Evolutionary conservation across 2,797 vertebrate species (phyloP).

Genomic region (Eupleurogrammus muticus): DNA sequence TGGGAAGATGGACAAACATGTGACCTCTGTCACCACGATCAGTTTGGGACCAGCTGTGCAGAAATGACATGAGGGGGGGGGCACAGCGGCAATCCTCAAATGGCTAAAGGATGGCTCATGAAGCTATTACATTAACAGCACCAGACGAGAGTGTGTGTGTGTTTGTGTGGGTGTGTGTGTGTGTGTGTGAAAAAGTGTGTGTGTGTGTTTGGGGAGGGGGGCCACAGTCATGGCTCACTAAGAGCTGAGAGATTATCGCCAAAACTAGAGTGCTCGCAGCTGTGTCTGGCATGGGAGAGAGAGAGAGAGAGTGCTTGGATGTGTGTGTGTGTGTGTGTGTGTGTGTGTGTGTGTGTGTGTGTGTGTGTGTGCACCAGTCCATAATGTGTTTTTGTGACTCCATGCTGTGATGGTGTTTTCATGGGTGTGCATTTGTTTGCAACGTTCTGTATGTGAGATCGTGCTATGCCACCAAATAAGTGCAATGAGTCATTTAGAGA

Average conservation of each 20-base stretch:
- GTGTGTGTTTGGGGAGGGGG: slow-evolving; percentile 16
- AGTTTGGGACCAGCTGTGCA: slow-evolving; percentile 31
- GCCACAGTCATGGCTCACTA: slow-evolving; percentile 47
- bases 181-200: slow-evolving; percentile 20
- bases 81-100: slow-evolving; percentile 21
- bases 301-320: no score
- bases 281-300: slow-evolving; percentile 72
- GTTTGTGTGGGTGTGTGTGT: no score
- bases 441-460: slow-evolving; percentile 28
- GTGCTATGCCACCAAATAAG: slow-evolving; percentile 31
- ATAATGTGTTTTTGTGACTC: not conserved
- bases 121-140: slow-evolving; percentile 23
- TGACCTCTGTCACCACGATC: not conserved
- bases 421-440: slow-evolving; percentile 23
- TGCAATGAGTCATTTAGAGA: slow-evolving; percentile 26
- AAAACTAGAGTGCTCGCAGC: slow-evolving; percentile 75
- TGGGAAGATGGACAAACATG: not conserved
- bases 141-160: not conserved
- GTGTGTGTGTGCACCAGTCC: not conserved
- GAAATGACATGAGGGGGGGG: slow-evolving; percentile 12
- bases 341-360: slow-evolving; percentile 2
- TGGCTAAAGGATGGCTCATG: slow-evolving; percentile 11
- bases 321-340: slow-evolving; percentile 1
- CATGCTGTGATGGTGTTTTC: slow-evolving; percentile 10
- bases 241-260: slow-evolving; percentile 66